Evolutionary conservation across 2,113 vertebrate genomes (phyloP).

Genomic region (Uropsilus gracilis): DNA sequence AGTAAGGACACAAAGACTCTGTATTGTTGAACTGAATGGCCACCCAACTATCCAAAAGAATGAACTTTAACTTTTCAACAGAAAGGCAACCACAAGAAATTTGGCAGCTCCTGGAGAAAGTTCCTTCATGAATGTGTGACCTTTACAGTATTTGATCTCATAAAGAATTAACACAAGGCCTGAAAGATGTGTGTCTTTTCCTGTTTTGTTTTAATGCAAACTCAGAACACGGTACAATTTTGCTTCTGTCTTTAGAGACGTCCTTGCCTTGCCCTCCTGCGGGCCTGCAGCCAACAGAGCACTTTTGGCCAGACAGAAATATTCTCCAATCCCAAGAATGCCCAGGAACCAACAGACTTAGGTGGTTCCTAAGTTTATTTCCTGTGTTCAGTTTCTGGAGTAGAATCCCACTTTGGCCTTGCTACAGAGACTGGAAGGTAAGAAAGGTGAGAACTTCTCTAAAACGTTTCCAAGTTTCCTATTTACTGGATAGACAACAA

Average conservation of each 20-base stretch:
- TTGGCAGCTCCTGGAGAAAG: conserved; percentile 63
- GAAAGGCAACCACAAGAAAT: conserved; percentile 57
- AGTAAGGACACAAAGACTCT: conserved; percentile 42
- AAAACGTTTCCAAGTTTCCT: conserved; percentile 76
- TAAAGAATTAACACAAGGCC: conserved; percentile 45
- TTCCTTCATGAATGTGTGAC: not conserved
- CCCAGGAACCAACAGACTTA: conserved; percentile 69
- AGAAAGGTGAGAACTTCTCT: conserved; percentile 72
- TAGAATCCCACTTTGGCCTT: conserved; percentile 59
- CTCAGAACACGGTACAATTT: conserved; percentile 51
- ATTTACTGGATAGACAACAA: conserved; percentile 68
- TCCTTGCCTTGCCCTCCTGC: conserved; percentile 66
- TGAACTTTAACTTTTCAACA: conserved; percentile 70
- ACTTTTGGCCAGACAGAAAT: conserved; percentile 68
- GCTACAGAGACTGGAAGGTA: conserved; percentile 69
- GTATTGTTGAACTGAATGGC: conserved; percentile 35
- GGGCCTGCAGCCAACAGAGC: conserved; percentile 33
- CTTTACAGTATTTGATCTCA: conserved; percentile 63
- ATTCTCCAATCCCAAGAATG: conserved; percentile 61
- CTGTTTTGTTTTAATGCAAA: conserved; percentile 60
- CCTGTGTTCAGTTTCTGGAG: conserved; percentile 64
- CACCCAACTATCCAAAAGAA: conserved; percentile 37
- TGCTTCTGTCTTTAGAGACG: conserved; percentile 58
- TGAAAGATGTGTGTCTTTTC: conserved; percentile 56
- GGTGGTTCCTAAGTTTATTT: conserved; percentile 73